phyloP scores from a whole-genome alignment of 2,113 vertebrate genomes.

The Rhabdomys dilectus region DNA sequence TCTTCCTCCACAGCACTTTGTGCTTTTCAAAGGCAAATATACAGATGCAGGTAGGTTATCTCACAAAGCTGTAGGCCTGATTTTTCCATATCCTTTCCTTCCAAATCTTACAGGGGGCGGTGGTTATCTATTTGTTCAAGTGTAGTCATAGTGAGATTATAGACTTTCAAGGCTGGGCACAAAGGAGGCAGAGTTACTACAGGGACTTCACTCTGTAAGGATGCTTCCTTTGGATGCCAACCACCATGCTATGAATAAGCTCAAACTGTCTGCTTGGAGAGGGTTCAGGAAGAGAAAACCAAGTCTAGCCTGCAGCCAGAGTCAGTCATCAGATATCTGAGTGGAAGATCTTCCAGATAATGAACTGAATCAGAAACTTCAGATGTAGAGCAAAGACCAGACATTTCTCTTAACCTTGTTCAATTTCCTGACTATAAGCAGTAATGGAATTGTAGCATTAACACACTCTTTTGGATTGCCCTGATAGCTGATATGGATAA shows the following conservation, averaged over 20 bases:
- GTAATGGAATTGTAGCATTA: conserved; percentile 10
- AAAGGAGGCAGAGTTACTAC: neutral
- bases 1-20: neutral
- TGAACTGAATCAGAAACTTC: neutral
- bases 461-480: neutral
- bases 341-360: neutral
- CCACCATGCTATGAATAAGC: neutral
- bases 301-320: neutral
- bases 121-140: neutral
- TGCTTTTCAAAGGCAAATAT: neutral
- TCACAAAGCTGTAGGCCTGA: neutral
- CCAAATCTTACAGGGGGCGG: neutral
- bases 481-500: neutral
- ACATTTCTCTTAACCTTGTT: neutral
- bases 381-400: neutral
- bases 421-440: neutral
- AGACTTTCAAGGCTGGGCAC: neutral
- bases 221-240: neutral
- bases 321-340: neutral
- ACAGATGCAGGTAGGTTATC: neutral
- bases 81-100: neutral
- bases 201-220: neutral
- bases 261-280: neutral
- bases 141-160: neutral
- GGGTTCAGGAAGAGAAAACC: neutral